These are phyloP conservation scores for Thera britannica DNA, from an alignment of 2,888 invertebrate genomes.

Conservation along the genomic window DNA sequence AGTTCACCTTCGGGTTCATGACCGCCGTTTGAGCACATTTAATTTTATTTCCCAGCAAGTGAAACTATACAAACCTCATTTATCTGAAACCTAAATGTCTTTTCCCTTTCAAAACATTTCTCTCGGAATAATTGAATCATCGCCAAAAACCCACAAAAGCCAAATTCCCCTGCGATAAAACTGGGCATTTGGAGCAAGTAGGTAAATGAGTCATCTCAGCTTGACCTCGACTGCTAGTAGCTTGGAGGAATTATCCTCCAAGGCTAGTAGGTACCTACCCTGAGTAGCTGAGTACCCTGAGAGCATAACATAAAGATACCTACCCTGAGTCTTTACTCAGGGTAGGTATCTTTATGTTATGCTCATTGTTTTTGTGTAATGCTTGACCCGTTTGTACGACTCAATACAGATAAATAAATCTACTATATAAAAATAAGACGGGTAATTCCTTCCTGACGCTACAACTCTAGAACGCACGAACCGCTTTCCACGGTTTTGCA, in stretches of 20 bases:
- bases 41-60: not conserved
- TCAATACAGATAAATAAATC: no score
- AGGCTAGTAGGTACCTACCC: slow-evolving; percentile 37
- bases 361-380: no score
- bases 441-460: no score
- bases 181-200: slow-evolving; percentile 45
- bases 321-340: no score
- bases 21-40: not conserved
- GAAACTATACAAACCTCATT: not conserved
- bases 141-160: slow-evolving; percentile 68
- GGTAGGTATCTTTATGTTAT: no score
- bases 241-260: no score
- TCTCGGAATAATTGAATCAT: slow-evolving; percentile 56
- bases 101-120: slow-evolving; percentile 39
- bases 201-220: slow-evolving; percentile 59
- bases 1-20: not conserved
- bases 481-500: no score
- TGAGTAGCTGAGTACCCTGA: no score
- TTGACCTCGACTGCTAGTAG: slow-evolving; percentile 45
- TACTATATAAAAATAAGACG: no score
- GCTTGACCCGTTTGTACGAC: no score
- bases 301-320: no score
- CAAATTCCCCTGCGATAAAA: slow-evolving; percentile 61
- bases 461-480: no score
- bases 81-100: not conserved